Percentiles rank a stretch among this genome's conserved stretches.
Evolutionary conservation across 2,797 vertebrate species (phyloP).

Genomic region (Sternotherus odoratus): DNA sequence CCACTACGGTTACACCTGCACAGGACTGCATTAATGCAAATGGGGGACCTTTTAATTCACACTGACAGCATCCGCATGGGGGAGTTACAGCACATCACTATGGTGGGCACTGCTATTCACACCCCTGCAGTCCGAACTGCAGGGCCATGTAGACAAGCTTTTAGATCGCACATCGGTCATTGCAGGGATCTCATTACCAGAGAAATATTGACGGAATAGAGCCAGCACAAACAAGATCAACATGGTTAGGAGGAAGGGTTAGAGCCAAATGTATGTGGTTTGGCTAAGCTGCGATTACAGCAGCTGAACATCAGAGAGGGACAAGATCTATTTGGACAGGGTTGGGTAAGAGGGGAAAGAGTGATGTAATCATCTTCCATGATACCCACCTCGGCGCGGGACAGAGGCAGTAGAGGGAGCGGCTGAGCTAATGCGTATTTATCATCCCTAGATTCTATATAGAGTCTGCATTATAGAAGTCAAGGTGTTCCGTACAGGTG

Average conservation of each 20-base stretch:
- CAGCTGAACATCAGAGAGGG: neutral
- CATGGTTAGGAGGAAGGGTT: neutral
- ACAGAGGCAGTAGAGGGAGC: neutral
- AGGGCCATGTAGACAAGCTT: neutral
- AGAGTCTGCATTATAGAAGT: conserved; percentile 30
- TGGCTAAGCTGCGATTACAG: conserved; percentile 8
- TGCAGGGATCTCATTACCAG: neutral
- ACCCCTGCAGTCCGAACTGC: neutral
- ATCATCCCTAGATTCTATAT: conserved; percentile 52
- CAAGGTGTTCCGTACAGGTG: conserved; percentile 45
- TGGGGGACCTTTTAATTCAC: neutral
- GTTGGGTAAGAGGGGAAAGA: conserved; percentile 37
- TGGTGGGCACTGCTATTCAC: neutral
- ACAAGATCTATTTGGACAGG: conserved; percentile 19
- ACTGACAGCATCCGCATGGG: neutral
- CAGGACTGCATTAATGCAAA: neutral
- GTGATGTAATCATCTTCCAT: conserved; percentile 8
- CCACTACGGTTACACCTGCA: accelerated
- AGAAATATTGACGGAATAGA: neutral
- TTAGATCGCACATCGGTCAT: neutral
- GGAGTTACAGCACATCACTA: neutral
- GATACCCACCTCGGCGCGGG: neutral
- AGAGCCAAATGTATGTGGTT: neutral
- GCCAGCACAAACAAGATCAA: neutral
- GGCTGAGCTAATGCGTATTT: neutral